Base-by-base conservation (phyloP, 2,113 vertebrate genomes). In the Cyprinodon brontotheroides region DNA sequence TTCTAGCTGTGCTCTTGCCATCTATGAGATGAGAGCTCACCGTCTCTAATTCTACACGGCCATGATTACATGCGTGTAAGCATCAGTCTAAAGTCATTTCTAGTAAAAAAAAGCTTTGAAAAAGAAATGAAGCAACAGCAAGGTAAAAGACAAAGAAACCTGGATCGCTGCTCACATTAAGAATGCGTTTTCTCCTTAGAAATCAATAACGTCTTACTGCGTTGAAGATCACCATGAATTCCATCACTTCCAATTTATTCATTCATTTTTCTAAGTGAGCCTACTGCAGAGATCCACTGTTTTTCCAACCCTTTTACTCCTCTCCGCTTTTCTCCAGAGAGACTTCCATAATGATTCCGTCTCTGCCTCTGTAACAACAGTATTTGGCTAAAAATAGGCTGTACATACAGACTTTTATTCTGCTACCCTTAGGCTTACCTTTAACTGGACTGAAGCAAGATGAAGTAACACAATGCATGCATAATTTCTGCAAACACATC, bases 151-250 rank as follows among this genome's bases (percentile, higher is more conserved):
- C 75, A 67, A 57, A 76, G 38, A 15, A 61, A 72, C 17, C 22
- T 15, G 68, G 81, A 76, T 79, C 74, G 83, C 84, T 36, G 81
- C 68, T 78, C 79, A 68, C 85, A 89, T 91, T 85, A 86, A 70
- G 76, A 89, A 91, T 81, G 68, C 36, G 14, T 82, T 88, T 87
- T 81, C 78, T 84, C 76, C 84, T 87, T 70, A 78, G 67, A 89
- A 92, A 92, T 90, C 90, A 88, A 91, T 92, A 93, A 83, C 50
- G 83, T 85, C 83, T 89, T 74, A 81, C 80, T 78, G 85, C 82
- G 72, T 80, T 87, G 83, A 82, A 81, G 81, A 91, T 90, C 77
- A 48, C 72, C 79, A 81, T 76, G 61, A 80, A 72, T 70, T 62
- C 86, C 82, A 87, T 91, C 85, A 43, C 82, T 80, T 91, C 84